Percentiles rank a stretch among this genome's conserved stretches.
phyloP scores from a whole-genome alignment of 1,140 invertebrate genomes.

The Cydia amplana region DNA sequence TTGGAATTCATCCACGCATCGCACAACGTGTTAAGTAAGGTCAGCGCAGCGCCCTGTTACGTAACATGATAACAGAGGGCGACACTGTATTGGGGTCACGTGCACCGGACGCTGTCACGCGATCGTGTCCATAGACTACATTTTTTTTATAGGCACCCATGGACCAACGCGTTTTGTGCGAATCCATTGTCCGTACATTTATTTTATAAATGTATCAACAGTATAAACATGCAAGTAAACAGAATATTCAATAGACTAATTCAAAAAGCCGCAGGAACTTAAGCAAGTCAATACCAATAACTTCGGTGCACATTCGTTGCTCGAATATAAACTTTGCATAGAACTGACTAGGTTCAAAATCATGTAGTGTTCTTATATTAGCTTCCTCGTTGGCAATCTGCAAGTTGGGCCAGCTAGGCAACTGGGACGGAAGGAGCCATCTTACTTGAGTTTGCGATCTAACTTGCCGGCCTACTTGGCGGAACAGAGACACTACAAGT shows the following conservation, averaged over 20 bases:
- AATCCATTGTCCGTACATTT: not conserved
- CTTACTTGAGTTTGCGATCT: conserved; percentile 5
- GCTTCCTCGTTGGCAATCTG: conserved; percentile 18
- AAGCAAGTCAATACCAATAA: not conserved
- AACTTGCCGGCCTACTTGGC: conserved; percentile 5
- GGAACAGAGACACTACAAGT: not conserved
- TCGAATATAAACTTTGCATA: not conserved
- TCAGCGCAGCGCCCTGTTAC: conserved; percentile 22
- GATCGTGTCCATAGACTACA: not conserved
- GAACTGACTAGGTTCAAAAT: not conserved
- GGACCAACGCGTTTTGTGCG: not conserved
- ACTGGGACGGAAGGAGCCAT: not conserved
- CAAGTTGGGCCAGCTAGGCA: not conserved
- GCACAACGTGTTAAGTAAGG: conserved; percentile 29
- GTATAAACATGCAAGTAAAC: not conserved
- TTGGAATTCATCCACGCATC: conserved; percentile 19
- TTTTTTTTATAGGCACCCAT: not conserved
- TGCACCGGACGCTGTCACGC: conserved; percentile 10
- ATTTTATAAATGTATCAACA: no score
- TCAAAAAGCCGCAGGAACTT: not conserved
- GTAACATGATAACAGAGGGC: conserved; percentile 22
- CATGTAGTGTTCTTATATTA: not conserved
- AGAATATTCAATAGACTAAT: conserved; percentile 16
- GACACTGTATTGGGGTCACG: conserved; percentile 6
- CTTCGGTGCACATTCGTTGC: not conserved